Conservation (phyloP, 1,140 invertebrate species). For the Apis mellifera region Amel_HAv3.1 CM009931.2:19659001-19659500, state of each 20-base stretch:
- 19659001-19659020: conserved; percentile 22
- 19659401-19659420: conserved; percentile 19
- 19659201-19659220: conserved; percentile 5
- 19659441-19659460: conserved; percentile 56
- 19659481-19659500: conserved; percentile 65
- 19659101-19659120: neutral
- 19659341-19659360: conserved; percentile 45
- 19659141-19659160: conserved; percentile 40
- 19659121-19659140: too few species aligned
- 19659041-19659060: too few species aligned
- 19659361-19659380: conserved; percentile 51
- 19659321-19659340: conserved; percentile 22
- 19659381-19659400: conserved; percentile 45
- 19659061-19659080: neutral
- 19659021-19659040: too few species aligned
- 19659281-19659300: conserved; percentile 21
- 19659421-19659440: conserved; percentile 59
- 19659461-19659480: conserved; percentile 49
- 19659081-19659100: neutral
- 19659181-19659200: neutral
- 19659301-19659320: conserved; percentile 8
- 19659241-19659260: neutral
- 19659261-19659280: conserved; percentile 35
- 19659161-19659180: neutral
- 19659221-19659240: neutral